Base-by-base conservation (phyloP, 2,113 vertebrate genomes). In the Indicator maculatus region DNA sequence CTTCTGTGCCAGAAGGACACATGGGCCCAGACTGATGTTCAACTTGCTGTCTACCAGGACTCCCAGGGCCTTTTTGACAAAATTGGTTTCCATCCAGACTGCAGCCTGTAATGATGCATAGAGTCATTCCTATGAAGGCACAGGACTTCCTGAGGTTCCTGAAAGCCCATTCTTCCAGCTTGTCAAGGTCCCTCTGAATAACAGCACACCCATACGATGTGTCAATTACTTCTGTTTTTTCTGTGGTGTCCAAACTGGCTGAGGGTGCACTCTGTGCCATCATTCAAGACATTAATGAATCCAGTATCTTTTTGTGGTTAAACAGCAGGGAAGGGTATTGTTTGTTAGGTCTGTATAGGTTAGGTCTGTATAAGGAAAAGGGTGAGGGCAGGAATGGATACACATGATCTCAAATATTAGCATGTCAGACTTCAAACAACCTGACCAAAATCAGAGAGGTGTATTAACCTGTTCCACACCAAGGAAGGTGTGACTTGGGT, bases 331-430 rank as follows among this genome's bases (percentile, higher is more conserved):
- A 52, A 20, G 11, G 17, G 3, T 36, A 47, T 23, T 93, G 33
- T 70, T 91, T 89, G 82, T 88, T 90, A n/a, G n/a, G n/a, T n/a
- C n/a, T n/a, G n/a, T n/a, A 5, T 13, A 83, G 9, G 30, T 86
- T 83, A 64, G 26, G 10, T 50, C 59, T 94, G 33, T 31, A 82
- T 75, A 83, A 89, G 19, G 67, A 79, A 86, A 72, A 20, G 15
- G 12, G 3, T 70, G 83, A 89, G 31, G 53, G 47, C 38, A 85
- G 53, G 28, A 88, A 31, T 27, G 26, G 15, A 15, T 79, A 31
- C 16, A 31, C 2, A 3, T 55, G 24, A 41, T 65, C 63, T 84
- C 79, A 89, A 55, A 75, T 61, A 85, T 12, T 10, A 85, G 53
- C 58, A 61, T 66, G 50, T 61, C 59, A 76, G 75, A 44, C 31